A percentile compares a stretch with the other conserved stretches of the same genome.
These are phyloP conservation scores for Malthinus flaveolus DNA, from an alignment of 2,888 invertebrate genomes.

Conservation along the genomic window DNA sequence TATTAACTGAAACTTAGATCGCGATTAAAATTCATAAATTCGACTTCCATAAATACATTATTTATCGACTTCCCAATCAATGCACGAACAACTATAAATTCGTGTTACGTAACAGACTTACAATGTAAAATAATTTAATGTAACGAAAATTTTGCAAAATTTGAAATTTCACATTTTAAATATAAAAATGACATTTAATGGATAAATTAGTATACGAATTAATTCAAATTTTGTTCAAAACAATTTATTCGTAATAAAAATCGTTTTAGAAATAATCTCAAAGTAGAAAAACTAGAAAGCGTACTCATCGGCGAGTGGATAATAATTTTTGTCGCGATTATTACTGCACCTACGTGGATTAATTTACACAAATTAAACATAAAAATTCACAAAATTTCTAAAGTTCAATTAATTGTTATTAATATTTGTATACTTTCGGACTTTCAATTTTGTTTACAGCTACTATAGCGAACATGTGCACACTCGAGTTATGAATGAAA, in stretches of 20 bases:
- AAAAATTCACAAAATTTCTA: constrained; percentile 8
- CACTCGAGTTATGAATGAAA: no score
- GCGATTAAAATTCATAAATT: constrained; percentile 1
- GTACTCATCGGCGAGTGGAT: constrained; percentile 22
- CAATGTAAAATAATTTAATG: not conserved
- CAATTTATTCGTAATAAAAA: constrained; percentile 28
- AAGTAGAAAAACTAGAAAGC: constrained; percentile 48
- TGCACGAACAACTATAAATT: not conserved
- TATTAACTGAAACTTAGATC: not conserved
- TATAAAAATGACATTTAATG: not conserved
- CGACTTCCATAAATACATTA: constrained; percentile 1
- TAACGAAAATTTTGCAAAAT: not conserved
- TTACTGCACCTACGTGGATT: constrained; percentile 34
- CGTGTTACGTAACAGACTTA: not conserved
- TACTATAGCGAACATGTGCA: no score
- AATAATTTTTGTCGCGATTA: constrained; percentile 8
- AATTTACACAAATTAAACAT: constrained; percentile 30
- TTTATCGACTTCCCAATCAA: not conserved
- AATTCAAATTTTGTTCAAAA: not conserved
- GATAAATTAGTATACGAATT: not conserved
- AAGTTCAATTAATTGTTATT: not conserved
- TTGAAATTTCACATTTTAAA: not conserved
- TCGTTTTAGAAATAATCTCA: constrained; percentile 40
- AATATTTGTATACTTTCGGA: no score
- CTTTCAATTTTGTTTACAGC: no score